phyloP scores from a whole-genome alignment of 2,888 invertebrate species.

The Plebejus anna region DNA sequence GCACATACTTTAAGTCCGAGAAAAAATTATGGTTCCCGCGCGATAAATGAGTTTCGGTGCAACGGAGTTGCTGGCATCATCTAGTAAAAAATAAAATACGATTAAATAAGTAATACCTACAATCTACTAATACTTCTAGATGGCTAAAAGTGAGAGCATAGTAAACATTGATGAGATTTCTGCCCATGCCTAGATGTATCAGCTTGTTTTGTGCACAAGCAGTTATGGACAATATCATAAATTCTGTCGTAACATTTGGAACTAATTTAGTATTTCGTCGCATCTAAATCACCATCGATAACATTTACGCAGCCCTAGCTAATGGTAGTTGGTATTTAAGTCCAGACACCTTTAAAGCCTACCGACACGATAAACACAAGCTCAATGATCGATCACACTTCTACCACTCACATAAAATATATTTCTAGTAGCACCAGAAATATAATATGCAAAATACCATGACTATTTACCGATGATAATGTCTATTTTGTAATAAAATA shows the following conservation, averaged over 20 bases:
- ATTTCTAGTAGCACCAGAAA: not conserved
- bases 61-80: no score
- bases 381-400: not conserved
- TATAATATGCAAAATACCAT: not conserved
- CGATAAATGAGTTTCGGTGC: no score
- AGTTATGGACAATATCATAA: no score
- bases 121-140: no score
- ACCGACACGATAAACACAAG: not conserved
- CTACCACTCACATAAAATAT: not conserved
- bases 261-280: not conserved
- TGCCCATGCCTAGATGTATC: no score
- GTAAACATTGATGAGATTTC: not conserved
- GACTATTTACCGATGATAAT: not conserved
- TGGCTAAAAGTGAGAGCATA: no score
- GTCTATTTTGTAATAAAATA: slow-evolving; percentile 7
- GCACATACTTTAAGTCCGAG: no score
- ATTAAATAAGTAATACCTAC: no score
- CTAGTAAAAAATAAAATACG: no score
- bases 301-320: not conserved
- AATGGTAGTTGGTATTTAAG: not conserved
- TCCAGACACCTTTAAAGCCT: not conserved
- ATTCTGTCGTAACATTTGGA: not conserved
- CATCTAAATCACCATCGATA: not conserved
- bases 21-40: no score
- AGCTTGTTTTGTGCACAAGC: no score